Evolutionary conservation across 2,113 vertebrate genomes (phyloP).

Genomic region (Protobothrops flavoviridis): DNA sequence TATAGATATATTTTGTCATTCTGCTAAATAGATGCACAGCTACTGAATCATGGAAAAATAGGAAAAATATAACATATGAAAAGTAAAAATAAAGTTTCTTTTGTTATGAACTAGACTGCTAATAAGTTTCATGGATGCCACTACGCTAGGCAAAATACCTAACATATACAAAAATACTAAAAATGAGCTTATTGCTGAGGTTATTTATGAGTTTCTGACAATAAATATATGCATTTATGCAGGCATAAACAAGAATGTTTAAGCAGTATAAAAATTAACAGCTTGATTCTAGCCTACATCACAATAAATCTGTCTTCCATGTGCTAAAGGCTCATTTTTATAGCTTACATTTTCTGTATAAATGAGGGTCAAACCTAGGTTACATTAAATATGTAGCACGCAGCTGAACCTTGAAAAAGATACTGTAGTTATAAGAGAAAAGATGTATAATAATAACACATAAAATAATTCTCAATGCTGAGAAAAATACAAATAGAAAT

Average conservation of each 20-base stretch:
- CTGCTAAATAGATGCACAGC: background rate
- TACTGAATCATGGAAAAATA: background rate
- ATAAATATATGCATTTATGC: background rate
- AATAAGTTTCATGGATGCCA: background rate
- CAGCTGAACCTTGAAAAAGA: background rate
- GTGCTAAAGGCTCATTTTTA: background rate
- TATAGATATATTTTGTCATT: background rate
- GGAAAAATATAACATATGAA: background rate
- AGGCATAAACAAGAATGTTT: background rate
- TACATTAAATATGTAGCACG: background rate
- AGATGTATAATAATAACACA: background rate
- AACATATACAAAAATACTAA: background rate
- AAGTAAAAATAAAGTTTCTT: background rate
- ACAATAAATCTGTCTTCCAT: background rate
- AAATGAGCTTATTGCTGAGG: background rate
- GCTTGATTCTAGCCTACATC: background rate
- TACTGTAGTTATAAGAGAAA: background rate
- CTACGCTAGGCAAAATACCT: background rate
- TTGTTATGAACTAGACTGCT: background rate
- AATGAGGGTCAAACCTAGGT: background rate
- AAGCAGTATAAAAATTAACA: background rate
- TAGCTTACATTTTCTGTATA: background rate
- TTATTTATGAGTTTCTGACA: background rate
- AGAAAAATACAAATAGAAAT: background rate
- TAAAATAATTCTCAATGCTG: background rate